phyloP scores from a whole-genome alignment of 2,797 vertebrate genomes.

The Echiichthys vipera region DNA sequence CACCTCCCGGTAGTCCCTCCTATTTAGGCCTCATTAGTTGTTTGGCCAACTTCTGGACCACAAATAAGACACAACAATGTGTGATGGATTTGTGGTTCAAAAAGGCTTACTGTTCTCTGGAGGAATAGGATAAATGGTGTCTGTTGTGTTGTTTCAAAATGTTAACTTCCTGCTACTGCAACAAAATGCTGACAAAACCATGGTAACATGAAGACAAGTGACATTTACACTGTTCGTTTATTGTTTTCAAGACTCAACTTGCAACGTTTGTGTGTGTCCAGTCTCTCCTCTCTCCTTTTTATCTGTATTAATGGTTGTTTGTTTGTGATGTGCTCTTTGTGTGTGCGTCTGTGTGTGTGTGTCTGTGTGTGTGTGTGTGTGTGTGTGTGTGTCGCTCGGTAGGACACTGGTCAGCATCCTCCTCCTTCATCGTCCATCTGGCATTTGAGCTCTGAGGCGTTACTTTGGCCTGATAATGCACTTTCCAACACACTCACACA shows the following conservation, averaged over 20 bases:
- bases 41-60: background rate
- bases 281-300: background rate
- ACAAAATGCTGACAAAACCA: background rate
- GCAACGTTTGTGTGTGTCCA: background rate
- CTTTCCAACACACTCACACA: constrained; percentile 8
- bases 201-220: constrained; percentile 1
- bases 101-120: background rate
- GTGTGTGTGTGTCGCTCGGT: constrained; percentile 18
- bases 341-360: background rate
- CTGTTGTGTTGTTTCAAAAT: constrained; percentile 7
- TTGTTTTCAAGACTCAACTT: constrained; percentile 14
- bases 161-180: background rate
- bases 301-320: background rate
- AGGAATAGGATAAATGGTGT: background rate
- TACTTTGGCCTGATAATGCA: constrained; percentile 44
- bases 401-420: constrained; percentile 38
- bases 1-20: background rate
- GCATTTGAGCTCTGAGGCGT: constrained; percentile 39
- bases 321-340: background rate
- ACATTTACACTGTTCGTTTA: constrained; percentile 22
- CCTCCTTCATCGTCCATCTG: constrained; percentile 52
- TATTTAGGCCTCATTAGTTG: background rate
- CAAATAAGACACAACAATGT: background rate
- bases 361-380: background rate
- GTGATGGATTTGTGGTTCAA: background rate